These are phyloP conservation scores for Scaptomyza pallida DNA, from an alignment of 1,140 invertebrate species.

Conservation along the genomic window DNA sequence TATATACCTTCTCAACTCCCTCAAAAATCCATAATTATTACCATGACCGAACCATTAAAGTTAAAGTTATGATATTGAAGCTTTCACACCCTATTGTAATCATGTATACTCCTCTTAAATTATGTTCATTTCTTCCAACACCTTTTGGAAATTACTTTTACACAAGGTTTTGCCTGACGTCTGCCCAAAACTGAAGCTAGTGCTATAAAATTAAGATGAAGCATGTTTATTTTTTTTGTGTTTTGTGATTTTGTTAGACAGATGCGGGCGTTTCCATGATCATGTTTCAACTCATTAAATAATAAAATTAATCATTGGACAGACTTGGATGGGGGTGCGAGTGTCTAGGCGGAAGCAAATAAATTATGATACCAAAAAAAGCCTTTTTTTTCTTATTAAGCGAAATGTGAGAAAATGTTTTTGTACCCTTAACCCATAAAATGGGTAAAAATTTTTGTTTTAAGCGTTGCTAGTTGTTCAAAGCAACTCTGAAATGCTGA, in stretches of 20 bases:
- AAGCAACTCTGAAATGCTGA: too few relatives aligned
- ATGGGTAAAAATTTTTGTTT: too few relatives aligned
- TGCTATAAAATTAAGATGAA: slow-evolving; percentile 3
- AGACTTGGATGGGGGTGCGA: background rate
- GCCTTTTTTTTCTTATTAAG: too few relatives aligned
- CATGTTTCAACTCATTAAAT: background rate
- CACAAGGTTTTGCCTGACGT: background rate
- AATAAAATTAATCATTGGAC: slow-evolving; percentile 4
- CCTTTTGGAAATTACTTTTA: slow-evolving; percentile 16
- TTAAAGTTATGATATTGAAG: slow-evolving; percentile 22
- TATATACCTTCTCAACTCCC: background rate
- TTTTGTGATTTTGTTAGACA: background rate
- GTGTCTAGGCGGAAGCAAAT: too few relatives aligned
- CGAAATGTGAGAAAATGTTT: background rate
- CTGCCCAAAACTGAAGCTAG: background rate
- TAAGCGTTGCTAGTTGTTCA: too few relatives aligned
- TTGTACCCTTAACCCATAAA: too few relatives aligned
- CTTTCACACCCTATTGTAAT: slow-evolving; percentile 20
- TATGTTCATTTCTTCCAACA: slow-evolving; percentile 32
- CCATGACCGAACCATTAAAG: slow-evolving; percentile 19
- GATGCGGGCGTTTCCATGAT: background rate
- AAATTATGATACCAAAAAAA: too few relatives aligned
- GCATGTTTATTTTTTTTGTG: background rate
- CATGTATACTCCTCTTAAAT: slow-evolving; percentile 18
- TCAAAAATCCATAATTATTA: slow-evolving; percentile 9